phyloP scores from a whole-genome alignment of 2,113 vertebrate species.

The Channa maculata region DNA sequence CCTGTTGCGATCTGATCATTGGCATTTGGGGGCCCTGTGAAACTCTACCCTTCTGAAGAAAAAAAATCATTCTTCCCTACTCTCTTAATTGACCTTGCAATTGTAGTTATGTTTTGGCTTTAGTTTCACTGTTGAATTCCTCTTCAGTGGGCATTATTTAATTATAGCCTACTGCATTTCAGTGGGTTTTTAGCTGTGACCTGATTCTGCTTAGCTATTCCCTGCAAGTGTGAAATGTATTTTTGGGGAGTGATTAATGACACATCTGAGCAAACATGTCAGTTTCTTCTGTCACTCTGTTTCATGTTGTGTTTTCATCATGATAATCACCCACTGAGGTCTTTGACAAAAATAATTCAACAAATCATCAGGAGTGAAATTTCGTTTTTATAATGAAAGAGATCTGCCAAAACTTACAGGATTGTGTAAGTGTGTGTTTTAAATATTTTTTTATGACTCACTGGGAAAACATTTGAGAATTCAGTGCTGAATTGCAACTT shows the following conservation, averaged over 20 bases:
- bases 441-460: not conserved
- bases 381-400: not conserved
- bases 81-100: conserved; percentile 11
- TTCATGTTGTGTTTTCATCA: conserved; percentile 28
- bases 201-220: conserved; percentile 48
- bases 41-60: conserved; percentile 22
- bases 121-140: conserved; percentile 26
- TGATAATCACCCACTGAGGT: conserved; percentile 22
- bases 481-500: not conserved
- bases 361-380: conserved; percentile 15
- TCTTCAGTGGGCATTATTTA: conserved; percentile 30
- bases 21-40: conserved; percentile 1
- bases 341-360: conserved; percentile 38
- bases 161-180: conserved; percentile 25
- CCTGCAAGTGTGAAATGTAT: conserved; percentile 38
- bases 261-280: conserved; percentile 58
- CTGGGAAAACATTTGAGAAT: not conserved
- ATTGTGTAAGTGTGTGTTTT: not conserved
- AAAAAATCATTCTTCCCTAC: conserved; percentile 14
- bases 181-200: conserved; percentile 43
- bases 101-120: conserved; percentile 16
- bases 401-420: not conserved
- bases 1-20: not conserved
- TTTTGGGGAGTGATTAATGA: conserved; percentile 56
- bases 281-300: conserved; percentile 45